These are phyloP conservation scores for Anguilla japonica DNA, from an alignment of 2,113 vertebrate species.

Conservation along the genomic window DNA sequence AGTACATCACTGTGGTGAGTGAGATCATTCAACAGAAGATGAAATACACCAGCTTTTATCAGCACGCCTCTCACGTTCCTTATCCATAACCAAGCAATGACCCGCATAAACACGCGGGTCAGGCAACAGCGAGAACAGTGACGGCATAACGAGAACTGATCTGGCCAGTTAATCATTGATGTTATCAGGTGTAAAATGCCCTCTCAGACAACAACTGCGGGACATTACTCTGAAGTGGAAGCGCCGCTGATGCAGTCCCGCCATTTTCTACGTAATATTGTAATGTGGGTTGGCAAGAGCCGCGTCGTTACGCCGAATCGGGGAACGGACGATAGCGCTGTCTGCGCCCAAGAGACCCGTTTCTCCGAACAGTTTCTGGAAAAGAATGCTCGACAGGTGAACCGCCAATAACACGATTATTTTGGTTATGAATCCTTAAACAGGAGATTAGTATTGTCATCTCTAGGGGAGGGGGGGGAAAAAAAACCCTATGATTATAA, in stretches of 20 bases:
- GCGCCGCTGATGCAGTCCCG: background rate
- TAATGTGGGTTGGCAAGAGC: background rate
- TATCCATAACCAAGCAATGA: background rate
- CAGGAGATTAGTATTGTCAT: background rate
- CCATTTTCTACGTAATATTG: background rate
- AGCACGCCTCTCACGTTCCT: background rate
- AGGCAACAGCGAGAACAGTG: background rate
- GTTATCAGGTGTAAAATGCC: constrained; percentile 8
- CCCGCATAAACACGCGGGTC: background rate
- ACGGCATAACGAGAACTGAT: background rate
- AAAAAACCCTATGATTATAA: too few relatives aligned
- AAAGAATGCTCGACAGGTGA: background rate
- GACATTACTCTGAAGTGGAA: background rate
- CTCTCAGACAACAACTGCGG: background rate
- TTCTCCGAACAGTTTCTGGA: background rate
- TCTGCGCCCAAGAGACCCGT: background rate
- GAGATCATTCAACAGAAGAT: background rate
- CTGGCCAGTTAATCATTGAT: background rate
- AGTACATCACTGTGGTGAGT: background rate
- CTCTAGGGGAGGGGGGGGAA: background rate
- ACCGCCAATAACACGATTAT: background rate
- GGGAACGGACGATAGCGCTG: background rate
- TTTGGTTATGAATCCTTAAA: background rate
- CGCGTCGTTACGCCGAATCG: background rate
- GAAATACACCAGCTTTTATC: background rate